Base-by-base conservation (phyloP, 2,888 invertebrate species). In the Parelbella ahira region DNA sequence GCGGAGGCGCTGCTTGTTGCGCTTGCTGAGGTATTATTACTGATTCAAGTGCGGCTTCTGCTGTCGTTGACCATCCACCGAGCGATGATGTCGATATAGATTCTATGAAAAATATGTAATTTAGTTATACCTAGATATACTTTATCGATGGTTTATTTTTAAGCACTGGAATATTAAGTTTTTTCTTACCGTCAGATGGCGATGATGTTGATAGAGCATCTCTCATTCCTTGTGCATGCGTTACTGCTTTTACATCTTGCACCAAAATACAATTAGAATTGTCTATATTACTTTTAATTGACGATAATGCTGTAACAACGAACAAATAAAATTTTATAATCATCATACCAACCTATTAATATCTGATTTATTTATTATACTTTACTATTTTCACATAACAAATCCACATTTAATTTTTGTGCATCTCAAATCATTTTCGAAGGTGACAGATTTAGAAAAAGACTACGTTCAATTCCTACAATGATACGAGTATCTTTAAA, bases 181-280 rank as follows among this genome's bases (percentile, higher is more conserved):
- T n/a, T n/a, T 30, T 3, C 64, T 47, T 72, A 86, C 87, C 87
- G 56, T 87, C 87, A 49, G 87, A 86, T 44, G 87, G 87, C 41
- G 84, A 87, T 51, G 76, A 80, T 37, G 87, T 87, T 58, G 87
- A 86, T 71, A 86, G 67, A 56, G 93, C 91, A 77, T 94, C 94
- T 81, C 93, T 92, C 61, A 92, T 90, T 73, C 94, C 93, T 79
- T 95, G 93, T 83, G 95, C 95, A 74, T 95, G 94, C 64, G 95
- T 94, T 62, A 95, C 93, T 65, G 94, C 94, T 87, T 94, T 94
- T 55, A 93, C 93, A 80, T 94, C 96, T 91, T 95, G 95, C 73
- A 95, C 95, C 83, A 95, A 89, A 78, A 95, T 94, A 88, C 95
- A 96, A 88, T 95, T 95, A 71, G 94, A 91, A 86, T 93, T 92